Evolutionary conservation across 2,888 invertebrate genomes (phyloP), one percentile per base, ranked within the genome.

Genomic region (Tachina grossa): DNA sequence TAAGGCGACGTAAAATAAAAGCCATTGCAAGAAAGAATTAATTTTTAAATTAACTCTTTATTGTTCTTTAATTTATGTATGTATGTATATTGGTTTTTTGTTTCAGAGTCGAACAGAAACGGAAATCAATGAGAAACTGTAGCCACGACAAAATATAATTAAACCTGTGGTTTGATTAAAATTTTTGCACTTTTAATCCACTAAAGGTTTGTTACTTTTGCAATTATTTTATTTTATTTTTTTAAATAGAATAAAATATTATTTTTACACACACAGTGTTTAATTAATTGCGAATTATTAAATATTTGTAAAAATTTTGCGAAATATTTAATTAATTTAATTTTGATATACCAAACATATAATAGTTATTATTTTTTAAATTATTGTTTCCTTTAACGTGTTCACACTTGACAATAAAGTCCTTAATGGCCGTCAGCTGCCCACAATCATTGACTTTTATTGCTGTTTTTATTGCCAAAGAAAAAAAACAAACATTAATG

Each of bases 381-480:
- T 39, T 49, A 9, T 9, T 31, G 51, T 31, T 14, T 51, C 45
- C 1, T 43, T 47, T 39, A 41, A 22, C 16, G 66, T 45, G 66
- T 45, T n/a, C 61, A 63, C 11, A 39, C 14, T 19, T 41, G 72
- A 9, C 31, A 14, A 51, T 31, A 43, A 66, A 61, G 45, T 55
- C 22, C 43, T 66, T 71, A 68, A 76, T 76, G 82, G 69, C 19
- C 61, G 14, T 61, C 61, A 69, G 61, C 69, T 55, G 68, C 14
- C 55, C 53, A 19, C 63, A 19, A 19, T 69, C 66, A 68, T 68
- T 72, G 53, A 78, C 41, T n/a, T 78, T 51, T 68, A 55, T 49
- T 49, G 51, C 19, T 22, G 59, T 51, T 59, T 59, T 68, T 41
- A 1, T 55, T 1, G 31, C 14, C 45, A 11, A 10, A 16, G 13